Conservation (phyloP, 2,888 invertebrate genomes). For the Hirtodrosophila trivittata region DNA sequence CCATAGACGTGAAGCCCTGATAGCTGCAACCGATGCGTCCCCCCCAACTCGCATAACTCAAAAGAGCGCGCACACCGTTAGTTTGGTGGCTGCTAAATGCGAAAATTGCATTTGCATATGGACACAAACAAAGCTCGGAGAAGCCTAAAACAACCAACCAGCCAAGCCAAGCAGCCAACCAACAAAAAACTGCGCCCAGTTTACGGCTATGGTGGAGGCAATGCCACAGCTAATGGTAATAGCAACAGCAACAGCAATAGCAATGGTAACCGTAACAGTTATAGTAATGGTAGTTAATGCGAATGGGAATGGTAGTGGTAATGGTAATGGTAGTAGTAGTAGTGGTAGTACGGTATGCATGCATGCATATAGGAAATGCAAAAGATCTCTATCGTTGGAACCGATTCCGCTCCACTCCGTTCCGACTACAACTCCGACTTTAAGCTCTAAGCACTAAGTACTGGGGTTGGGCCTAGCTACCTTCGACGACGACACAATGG, state of each 20-base stretch:
- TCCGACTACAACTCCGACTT: background rate
- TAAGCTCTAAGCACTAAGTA: no score
- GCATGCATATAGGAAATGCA: constrained; percentile 78
- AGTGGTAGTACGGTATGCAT: constrained; percentile 61
- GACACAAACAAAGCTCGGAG: constrained; percentile 63
- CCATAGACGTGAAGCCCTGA: background rate
- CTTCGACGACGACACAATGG: constrained; percentile 72
- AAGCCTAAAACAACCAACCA: constrained; percentile 29
- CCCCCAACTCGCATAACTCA: constrained; percentile 67
- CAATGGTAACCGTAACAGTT: constrained; percentile 35
- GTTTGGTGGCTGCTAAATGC: constrained; percentile 62
- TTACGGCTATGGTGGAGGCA: constrained; percentile 52
- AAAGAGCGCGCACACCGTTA: constrained; percentile 80
- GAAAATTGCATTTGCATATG: constrained; percentile 79
- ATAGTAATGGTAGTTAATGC: constrained; percentile 33
- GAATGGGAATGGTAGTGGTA: constrained; percentile 40
- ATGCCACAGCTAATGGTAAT: constrained; percentile 40
- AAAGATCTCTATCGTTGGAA: constrained; percentile 66
- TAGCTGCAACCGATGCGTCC: background rate
- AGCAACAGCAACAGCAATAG: constrained; percentile 28
- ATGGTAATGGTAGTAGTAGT: constrained; percentile 51
- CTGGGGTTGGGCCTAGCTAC: constrained; percentile 14
- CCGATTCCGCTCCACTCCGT: background rate
- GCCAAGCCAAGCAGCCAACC: constrained; percentile 5
- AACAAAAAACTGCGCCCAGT: constrained; percentile 65